Base-by-base conservation (phyloP, 2,113 vertebrate genomes). In the Bubalus kerabau region DNA sequence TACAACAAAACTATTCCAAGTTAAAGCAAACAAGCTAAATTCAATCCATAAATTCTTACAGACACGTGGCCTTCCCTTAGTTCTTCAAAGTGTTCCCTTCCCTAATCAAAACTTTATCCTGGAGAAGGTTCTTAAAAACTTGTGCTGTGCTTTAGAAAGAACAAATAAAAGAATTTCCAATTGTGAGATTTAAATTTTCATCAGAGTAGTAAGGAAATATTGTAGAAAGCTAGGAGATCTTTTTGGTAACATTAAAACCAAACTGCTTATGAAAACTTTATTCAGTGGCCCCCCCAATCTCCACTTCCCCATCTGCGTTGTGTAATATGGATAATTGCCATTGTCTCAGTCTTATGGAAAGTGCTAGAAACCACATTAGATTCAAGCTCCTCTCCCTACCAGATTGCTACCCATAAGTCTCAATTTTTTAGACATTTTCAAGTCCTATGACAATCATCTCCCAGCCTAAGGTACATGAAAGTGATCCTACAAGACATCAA, bases 1-100 rank as follows among this genome's bases (percentile, higher is more conserved):
- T 98, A 26, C 26, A 50, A 50, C 1, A 85, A 97, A 98, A 98
- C 50, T 87, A 46, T 16, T 97, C 24, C 96, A 97, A 16, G 83
- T 43, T 54, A 90, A 85, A 90, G 71, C 64, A 76, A 40, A 43
- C 24, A 84, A 90, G 19, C 43, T 90, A 76, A 52, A 62, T 48
- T 76, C 9, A 74, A 50, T 67, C 7, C 48, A 13, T 30, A 83
- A 83, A 93, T 30, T 74, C 2, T 5, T 57, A n/a, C 10, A 57
- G n/a, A 89, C 48, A 43, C 0, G 2, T 26, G 4, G 36, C 5
- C 36, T 5, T 85, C 46, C 10, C 4, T 59, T 80, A 30, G 9
- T 21, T 6, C 21, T 89, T 60, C 14, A 71, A 1, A 32, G 36
- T 67, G 21, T 23, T 83, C 50, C 46, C 6, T 76, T 80, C 48